phyloP scores from a whole-genome alignment of 2,113 vertebrate species.

The Leiothrix lutea region DNA sequence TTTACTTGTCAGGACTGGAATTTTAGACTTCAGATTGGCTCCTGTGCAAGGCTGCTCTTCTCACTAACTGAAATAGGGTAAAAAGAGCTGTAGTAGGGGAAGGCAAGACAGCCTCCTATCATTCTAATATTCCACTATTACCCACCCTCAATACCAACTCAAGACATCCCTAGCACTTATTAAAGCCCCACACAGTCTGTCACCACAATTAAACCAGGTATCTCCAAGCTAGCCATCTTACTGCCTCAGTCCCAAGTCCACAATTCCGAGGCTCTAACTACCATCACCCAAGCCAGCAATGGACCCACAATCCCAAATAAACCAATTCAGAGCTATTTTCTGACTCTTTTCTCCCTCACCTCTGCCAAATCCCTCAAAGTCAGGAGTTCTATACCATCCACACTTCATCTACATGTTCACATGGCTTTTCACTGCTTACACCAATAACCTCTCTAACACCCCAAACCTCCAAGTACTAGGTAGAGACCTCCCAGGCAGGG shows the following conservation, averaged over 20 bases:
- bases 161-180: not conserved
- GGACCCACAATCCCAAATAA: not conserved
- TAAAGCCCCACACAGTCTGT: not conserved
- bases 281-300: not conserved
- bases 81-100: not conserved
- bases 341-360: not conserved
- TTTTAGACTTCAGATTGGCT: not conserved
- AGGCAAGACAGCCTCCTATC: not conserved
- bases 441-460: not conserved
- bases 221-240: not conserved
- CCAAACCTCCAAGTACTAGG: not conserved
- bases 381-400: not conserved
- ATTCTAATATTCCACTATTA: not conserved
- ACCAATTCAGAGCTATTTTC: not conserved
- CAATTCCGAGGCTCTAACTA: not conserved
- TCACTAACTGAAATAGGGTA: accelerated
- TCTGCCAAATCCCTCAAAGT: not conserved
- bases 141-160: not conserved
- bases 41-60: not conserved
- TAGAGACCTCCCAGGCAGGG: not conserved
- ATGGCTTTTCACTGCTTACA: not conserved
- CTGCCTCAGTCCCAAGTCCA: not conserved
- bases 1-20: not conserved
- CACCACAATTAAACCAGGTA: not conserved
- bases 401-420: accelerated